A percentile compares a stretch with the other conserved stretches of the same genome.
These are phyloP conservation scores for Trichomycterus rosablanca DNA, from an alignment of 2,113 vertebrate species.

Conservation along the genomic window DNA sequence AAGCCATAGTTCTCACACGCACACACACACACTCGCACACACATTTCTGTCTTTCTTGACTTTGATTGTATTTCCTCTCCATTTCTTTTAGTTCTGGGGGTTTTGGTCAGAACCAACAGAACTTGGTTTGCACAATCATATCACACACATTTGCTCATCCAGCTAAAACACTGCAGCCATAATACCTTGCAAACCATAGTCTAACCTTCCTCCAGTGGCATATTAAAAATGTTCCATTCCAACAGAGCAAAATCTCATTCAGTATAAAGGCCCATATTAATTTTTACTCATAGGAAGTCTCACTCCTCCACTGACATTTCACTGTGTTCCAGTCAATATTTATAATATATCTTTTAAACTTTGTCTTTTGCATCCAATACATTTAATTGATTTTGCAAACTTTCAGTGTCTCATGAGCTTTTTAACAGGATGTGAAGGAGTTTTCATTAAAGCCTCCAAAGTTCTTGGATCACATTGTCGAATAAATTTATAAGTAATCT, in stretches of 20 bases:
- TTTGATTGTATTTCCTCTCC: neutral
- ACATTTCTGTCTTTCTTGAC: neutral
- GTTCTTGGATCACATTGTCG: neutral
- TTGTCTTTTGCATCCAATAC: neutral
- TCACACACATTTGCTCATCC: constrained; percentile 1
- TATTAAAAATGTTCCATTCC: neutral
- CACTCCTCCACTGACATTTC: neutral
- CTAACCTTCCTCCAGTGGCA: neutral
- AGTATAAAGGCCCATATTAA: constrained; percentile 11
- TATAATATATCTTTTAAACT: no score
- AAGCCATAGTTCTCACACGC: constrained; percentile 4
- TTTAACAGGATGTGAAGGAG: neutral
- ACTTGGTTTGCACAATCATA: neutral
- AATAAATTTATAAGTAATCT: neutral
- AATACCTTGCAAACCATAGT: neutral
- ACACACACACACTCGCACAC: neutral
- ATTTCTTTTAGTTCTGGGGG: neutral
- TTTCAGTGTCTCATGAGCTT: neutral
- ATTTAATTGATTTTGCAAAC: neutral
- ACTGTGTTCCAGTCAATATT: neutral
- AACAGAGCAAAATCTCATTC: neutral
- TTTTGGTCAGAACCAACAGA: constrained; percentile 15
- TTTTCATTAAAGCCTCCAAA: constrained; percentile 3
- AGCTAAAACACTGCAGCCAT: constrained; percentile 3
- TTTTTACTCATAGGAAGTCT: no score